Conservation (phyloP, 2,888 invertebrate species). For the Mayetiola destructor region DNA sequence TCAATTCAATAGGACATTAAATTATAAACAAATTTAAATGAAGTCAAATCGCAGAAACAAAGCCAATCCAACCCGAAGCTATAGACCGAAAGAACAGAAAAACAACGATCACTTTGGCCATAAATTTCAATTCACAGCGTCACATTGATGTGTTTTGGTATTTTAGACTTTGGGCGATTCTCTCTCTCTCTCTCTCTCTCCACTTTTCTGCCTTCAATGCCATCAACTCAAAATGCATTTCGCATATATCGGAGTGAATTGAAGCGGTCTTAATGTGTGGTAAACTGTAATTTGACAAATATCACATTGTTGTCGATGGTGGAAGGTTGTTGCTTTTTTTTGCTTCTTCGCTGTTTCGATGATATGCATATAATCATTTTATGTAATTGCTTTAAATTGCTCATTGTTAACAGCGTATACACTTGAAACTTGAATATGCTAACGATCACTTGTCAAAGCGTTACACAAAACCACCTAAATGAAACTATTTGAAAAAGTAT, state of each 20-base stretch:
- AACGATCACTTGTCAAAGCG: conserved; percentile 11
- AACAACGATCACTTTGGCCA: background rate
- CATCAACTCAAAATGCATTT: too few relatives aligned
- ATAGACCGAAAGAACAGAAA: background rate
- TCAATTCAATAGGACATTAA: conserved; percentile 9
- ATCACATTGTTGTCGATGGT: background rate
- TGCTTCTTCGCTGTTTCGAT: background rate
- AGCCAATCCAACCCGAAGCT: too few relatives aligned
- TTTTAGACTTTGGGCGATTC: background rate
- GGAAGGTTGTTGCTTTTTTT: background rate
- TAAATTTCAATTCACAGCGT: conserved; percentile 10
- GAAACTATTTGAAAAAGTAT: background rate
- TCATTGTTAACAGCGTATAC: conserved; percentile 2
- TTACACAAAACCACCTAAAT: background rate
- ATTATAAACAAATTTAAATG: conserved; percentile 9
- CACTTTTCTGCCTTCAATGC: too few relatives aligned
- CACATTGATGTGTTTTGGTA: background rate
- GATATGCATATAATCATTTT: conserved; percentile 13
- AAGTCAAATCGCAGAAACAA: background rate
- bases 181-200: too few relatives aligned
- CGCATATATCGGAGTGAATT: too few relatives aligned
- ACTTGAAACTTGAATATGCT: too few relatives aligned
- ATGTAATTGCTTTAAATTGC: conserved; percentile 13
- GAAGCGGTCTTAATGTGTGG: background rate
- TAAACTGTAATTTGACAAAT: conserved; percentile 5